These are phyloP conservation scores for Chionis minor DNA, from an alignment of 2,113 vertebrate species.

Conservation along the genomic window DNA sequence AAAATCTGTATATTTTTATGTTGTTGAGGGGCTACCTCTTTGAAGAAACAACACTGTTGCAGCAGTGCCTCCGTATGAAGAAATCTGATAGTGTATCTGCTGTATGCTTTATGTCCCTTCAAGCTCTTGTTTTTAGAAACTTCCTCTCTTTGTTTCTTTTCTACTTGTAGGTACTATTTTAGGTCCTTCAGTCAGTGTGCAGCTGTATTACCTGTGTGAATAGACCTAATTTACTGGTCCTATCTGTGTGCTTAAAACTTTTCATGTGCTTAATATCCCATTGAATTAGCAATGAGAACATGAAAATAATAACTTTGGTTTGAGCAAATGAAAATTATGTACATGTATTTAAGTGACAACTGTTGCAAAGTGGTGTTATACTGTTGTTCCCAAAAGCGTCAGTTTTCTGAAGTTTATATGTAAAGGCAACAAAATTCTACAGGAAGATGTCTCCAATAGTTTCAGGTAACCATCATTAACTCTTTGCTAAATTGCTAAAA, in stretches of 20 bases:
- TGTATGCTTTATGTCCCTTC: constrained; percentile 28
- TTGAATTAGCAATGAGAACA: background rate
- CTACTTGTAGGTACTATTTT: background rate
- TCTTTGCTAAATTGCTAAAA: background rate
- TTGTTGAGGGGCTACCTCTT: constrained; percentile 72
- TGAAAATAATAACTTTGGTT: background rate
- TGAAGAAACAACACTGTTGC: constrained; percentile 75
- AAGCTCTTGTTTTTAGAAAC: constrained; percentile 49
- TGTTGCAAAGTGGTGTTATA: background rate
- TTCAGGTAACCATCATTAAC: background rate
- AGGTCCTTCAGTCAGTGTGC: background rate
- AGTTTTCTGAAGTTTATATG: background rate
- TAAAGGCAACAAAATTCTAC: background rate
- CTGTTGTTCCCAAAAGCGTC: background rate
- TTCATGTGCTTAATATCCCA: background rate
- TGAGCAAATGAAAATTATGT: background rate
- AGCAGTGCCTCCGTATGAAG: constrained; percentile 55
- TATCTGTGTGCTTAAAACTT: background rate
- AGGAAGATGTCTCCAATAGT: background rate
- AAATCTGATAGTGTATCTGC: constrained; percentile 57
- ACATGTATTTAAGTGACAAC: background rate
- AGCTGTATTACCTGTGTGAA: background rate
- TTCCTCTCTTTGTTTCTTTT: constrained; percentile 21
- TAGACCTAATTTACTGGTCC: background rate
- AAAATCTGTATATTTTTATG: constrained; percentile 79